Conservation (phyloP, 1,140 invertebrate genomes). For the Drosophila kanapiae region DNA sequence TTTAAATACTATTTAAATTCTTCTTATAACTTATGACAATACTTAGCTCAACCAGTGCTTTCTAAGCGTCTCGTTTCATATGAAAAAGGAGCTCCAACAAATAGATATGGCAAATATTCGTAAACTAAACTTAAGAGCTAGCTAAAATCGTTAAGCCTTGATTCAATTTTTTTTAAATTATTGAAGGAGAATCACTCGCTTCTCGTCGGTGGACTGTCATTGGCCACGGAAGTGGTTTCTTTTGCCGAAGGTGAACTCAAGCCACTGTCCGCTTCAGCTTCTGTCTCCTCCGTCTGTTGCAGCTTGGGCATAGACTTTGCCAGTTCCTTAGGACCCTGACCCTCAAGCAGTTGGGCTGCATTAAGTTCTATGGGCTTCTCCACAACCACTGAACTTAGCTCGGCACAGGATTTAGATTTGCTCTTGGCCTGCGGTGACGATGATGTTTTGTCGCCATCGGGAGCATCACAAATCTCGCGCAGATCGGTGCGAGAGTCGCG, state of each 20-base stretch:
- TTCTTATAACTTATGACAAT: neutral
- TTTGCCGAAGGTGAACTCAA: slow-evolving; percentile 6
- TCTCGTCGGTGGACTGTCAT: slow-evolving; percentile 6
- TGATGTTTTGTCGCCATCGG: slow-evolving; percentile 35
- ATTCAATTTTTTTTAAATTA: slow-evolving; percentile 35
- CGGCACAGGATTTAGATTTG: slow-evolving; percentile 61
- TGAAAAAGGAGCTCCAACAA: slow-evolving; percentile 41
- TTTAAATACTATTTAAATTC: neutral
- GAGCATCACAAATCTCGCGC: slow-evolving; percentile 64
- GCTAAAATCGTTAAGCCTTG: slow-evolving; percentile 72
- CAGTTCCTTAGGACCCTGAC: slow-evolving; percentile 1
- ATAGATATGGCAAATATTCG: slow-evolving; percentile 58
- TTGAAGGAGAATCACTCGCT: slow-evolving; percentile 17
- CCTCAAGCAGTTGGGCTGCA: slow-evolving; percentile 46
- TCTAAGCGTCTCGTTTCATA: slow-evolving; percentile 55
- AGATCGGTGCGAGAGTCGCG: slow-evolving; percentile 74
- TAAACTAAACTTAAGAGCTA: slow-evolving; percentile 62
- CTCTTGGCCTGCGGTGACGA: slow-evolving; percentile 17
- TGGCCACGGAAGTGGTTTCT: neutral
- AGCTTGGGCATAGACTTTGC: slow-evolving; percentile 12
- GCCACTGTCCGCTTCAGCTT: neutral
- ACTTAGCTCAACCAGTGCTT: slow-evolving; percentile 33
- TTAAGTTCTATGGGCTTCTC: slow-evolving; percentile 64
- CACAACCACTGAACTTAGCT: slow-evolving; percentile 58
- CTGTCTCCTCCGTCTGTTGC: neutral